Conservation (phyloP, 1,140 invertebrate species). For the Augochlora pura region DNA sequence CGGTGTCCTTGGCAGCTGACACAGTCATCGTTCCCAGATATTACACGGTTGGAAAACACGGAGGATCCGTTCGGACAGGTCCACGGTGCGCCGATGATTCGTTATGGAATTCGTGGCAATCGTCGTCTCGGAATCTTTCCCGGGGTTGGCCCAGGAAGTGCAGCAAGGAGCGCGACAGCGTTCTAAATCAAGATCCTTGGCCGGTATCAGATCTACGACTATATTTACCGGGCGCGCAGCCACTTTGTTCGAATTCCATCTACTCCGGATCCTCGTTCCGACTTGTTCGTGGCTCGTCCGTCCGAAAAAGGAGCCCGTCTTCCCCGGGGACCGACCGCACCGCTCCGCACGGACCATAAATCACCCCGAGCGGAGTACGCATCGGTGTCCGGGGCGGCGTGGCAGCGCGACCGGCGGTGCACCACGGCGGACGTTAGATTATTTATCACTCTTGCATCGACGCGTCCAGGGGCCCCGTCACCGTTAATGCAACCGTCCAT, state of each 20-base stretch:
- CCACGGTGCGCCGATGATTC: too few species aligned
- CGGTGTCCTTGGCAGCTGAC: too few species aligned
- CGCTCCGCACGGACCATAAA: constrained; percentile 41
- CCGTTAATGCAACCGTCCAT: constrained; percentile 45
- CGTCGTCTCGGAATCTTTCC: too few species aligned
- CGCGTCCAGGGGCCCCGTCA: constrained; percentile 8
- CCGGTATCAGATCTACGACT: not conserved
- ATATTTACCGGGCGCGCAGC: not conserved
- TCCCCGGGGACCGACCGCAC: not conserved
- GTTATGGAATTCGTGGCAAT: too few species aligned
- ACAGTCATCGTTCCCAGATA: too few species aligned
- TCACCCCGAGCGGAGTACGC: constrained; percentile 27
- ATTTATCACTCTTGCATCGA: constrained; percentile 45
- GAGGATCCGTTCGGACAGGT: too few species aligned
- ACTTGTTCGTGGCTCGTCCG: not conserved
- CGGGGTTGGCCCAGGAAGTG: too few species aligned
- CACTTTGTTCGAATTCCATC: constrained; percentile 24
- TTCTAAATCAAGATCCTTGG: not conserved
- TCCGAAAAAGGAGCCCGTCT: constrained; percentile 22
- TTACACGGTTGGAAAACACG: too few species aligned
- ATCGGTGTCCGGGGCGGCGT: constrained; percentile 17
- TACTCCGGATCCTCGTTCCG: constrained; percentile 10
- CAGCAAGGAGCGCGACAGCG: too few species aligned
- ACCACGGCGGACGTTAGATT: constrained; percentile 23
- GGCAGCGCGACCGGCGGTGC: not conserved